Evolutionary conservation across 2,888 invertebrate species (phyloP).

Genomic region (Endotricha flammealis): DNA sequence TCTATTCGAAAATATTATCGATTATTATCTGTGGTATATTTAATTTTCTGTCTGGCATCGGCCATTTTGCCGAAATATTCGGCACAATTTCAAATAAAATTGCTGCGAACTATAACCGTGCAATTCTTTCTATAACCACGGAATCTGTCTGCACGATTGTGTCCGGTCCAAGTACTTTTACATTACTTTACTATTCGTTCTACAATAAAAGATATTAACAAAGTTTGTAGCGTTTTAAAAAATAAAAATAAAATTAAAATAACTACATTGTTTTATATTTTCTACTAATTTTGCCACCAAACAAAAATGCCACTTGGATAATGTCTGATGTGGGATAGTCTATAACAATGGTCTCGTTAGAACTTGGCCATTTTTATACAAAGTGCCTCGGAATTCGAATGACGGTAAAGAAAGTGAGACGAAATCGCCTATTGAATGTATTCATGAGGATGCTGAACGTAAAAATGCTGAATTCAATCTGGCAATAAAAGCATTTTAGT

Average conservation of each 20-base stretch:
- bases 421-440: slow-evolving; percentile 18
- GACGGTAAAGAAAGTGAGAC: slow-evolving; percentile 11
- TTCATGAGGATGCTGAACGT: slow-evolving; percentile 16
- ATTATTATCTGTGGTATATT: too few species aligned
- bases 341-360: too few species aligned
- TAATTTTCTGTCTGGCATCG: neutral
- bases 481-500: neutral
- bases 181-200: too few species aligned
- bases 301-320: too few species aligned
- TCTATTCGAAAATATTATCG: too few species aligned
- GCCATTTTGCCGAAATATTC: neutral
- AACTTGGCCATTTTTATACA: too few species aligned
- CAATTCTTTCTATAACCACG: neutral
- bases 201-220: too few species aligned
- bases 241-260: too few species aligned
- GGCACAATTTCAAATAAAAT: neutral
- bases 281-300: too few species aligned
- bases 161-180: neutral
- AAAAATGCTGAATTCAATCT: slow-evolving; percentile 16
- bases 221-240: too few species aligned
- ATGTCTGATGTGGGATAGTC: too few species aligned
- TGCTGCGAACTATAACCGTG: neutral
- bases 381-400: neutral
- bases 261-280: too few species aligned
- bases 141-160: neutral